Base-by-base conservation (phyloP, 2,888 invertebrate species). In the Cryptocheilus praepositus region DNA sequence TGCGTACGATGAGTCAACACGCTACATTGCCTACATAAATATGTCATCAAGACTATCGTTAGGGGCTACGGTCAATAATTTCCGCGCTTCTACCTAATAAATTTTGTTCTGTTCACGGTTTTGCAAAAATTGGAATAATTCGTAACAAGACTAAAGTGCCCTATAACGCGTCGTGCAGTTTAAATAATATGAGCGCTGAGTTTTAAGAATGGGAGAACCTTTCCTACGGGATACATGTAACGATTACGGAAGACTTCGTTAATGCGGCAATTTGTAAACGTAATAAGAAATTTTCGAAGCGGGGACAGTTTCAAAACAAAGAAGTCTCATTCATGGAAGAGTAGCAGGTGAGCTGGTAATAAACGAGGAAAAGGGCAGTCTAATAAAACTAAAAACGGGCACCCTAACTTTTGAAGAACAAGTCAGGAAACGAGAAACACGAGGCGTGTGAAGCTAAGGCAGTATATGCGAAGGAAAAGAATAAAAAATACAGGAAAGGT, bases 21-120 rank as follows among this genome's bases (percentile, higher is more conserved):
- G 77, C 57, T 44, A 77, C 75, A 73, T 77, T 76, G 75, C 70
- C 53, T 52, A 15, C 36, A 61, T 67, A 73, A 69, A 64, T 70
- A 68, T 53, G 60, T 53, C 43, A 45, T 54, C n/a, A 28, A 64
- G 59, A 62, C 64, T 57, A 45, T 55, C 36, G 60, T 61, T 67
- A 62, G 58, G 59, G 58, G 16, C 15, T 44, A 36, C 49, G 59
- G 36, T n/a, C 52, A 16, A 36, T 36, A 22, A 8, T 36, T n/a
- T 51, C 21, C 15, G 45, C 51, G 43, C 43, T 61, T 56, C 18
- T 25, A 13, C n/a, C 11, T 36, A 11, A 1, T 36, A 4, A 1
- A 11, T 11, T n/a, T n/a, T n/a, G n/a, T n/a, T n/a, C n/a, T n/a
- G n/a, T n/a, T n/a, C n/a, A n/a, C n/a, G n/a, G n/a, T n/a, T n/a